Percentiles rank a stretch among this genome's conserved stretches.
Conservation (phyloP, 2,888 invertebrate species). For the Parnassius mnemosyne region DNA sequence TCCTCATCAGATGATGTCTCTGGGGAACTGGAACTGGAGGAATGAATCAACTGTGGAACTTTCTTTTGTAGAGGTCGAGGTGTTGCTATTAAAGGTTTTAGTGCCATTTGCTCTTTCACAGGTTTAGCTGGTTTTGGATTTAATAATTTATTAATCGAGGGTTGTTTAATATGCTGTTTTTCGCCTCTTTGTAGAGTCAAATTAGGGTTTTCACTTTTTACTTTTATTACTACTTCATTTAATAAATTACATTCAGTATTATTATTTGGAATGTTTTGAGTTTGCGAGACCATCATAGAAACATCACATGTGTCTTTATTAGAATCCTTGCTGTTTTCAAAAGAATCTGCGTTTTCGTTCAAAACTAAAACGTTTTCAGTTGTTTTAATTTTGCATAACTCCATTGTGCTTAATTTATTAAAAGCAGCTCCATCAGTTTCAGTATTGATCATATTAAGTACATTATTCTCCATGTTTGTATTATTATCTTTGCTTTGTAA, state of each 20-base stretch:
- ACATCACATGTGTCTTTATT: slow-evolving; percentile 17
- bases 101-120: slow-evolving; percentile 78
- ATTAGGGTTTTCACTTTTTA: slow-evolving; percentile 1
- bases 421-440: neutral
- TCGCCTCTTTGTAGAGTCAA: slow-evolving; percentile 6
- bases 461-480: neutral
- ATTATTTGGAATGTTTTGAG: slow-evolving; percentile 33
- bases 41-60: slow-evolving; percentile 63
- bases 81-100: slow-evolving; percentile 80
- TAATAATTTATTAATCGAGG: slow-evolving; percentile 7
- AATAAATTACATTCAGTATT: slow-evolving; percentile 6
- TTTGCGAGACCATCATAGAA: slow-evolving; percentile 29
- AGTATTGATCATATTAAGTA: neutral
- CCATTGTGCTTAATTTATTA: neutral
- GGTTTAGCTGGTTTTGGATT: slow-evolving; percentile 35
- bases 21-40: slow-evolving; percentile 66
- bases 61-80: slow-evolving; percentile 82
- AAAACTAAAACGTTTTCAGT: no score
- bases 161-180: slow-evolving; percentile 2
- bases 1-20: slow-evolving; percentile 69
- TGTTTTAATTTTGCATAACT: no score
- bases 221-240: slow-evolving; percentile 7
- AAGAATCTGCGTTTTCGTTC: neutral
- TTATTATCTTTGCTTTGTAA: neutral
- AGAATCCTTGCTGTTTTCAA: neutral